phyloP scores from a whole-genome alignment of 2,888 invertebrate genomes.

The Selenia dentaria region DNA sequence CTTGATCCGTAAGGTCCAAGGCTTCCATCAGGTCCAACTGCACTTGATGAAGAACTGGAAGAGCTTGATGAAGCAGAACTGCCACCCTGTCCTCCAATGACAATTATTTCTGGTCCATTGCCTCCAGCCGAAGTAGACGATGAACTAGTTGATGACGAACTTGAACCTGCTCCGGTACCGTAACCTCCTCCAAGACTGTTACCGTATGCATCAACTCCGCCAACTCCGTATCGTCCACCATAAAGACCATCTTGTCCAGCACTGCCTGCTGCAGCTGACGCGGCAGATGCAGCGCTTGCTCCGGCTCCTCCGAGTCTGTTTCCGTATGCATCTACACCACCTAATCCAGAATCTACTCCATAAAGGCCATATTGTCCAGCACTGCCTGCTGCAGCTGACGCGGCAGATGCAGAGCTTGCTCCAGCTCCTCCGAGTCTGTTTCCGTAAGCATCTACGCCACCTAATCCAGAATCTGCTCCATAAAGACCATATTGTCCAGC shows the following conservation, averaged over 20 bases:
- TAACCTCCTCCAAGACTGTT: too few species aligned
- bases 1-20: neutral
- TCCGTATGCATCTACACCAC: neutral
- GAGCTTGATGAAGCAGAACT: neutral
- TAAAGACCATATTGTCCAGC: too few species aligned
- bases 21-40: neutral
- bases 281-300: too few species aligned
- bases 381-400: conserved; percentile 2
- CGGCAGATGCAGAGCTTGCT: conserved; percentile 14
- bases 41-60: neutral
- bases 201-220: too few species aligned
- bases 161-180: too few species aligned
- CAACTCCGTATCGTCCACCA: too few species aligned
- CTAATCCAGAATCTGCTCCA: too few species aligned
- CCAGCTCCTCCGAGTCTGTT: neutral
- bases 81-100: neutral
- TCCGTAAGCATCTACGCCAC: neutral
- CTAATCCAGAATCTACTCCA: neutral
- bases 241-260: neutral
- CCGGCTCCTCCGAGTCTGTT: too few species aligned
- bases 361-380: too few species aligned
- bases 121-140: too few species aligned
- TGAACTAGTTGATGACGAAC: too few species aligned
- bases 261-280: too few species aligned
- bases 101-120: neutral